Evolutionary conservation across 2,888 invertebrate species (phyloP).

Genomic region (Cephalotes varians): DNA sequence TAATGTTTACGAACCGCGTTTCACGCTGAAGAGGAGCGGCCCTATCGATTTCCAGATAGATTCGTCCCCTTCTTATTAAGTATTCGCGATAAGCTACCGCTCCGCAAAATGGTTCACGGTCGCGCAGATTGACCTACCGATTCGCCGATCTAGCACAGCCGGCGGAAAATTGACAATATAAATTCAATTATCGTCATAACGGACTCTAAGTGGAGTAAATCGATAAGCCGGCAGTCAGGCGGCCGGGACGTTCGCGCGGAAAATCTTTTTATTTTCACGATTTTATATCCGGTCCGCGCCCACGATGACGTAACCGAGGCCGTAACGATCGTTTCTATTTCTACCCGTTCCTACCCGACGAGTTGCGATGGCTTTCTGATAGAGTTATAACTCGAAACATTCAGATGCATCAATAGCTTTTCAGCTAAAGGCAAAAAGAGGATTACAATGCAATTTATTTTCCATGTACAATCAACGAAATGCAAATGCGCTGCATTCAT

Average conservation of each 20-base stretch:
- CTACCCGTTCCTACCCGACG: background rate
- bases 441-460: constrained; percentile 37
- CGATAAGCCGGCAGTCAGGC: constrained; percentile 33
- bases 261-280: constrained; percentile 37
- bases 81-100: constrained; percentile 38
- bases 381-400: constrained; percentile 33
- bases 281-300: constrained; percentile 28
- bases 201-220: constrained; percentile 45
- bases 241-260: constrained; percentile 20
- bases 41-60: constrained; percentile 20
- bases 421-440: constrained; percentile 22
- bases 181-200: constrained; percentile 54
- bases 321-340: constrained; percentile 42
- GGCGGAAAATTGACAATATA: constrained; percentile 50
- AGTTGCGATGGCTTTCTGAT: constrained; percentile 21
- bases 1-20: constrained; percentile 47
- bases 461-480: constrained; percentile 6
- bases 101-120: constrained; percentile 45
- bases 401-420: constrained; percentile 27
- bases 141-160: constrained; percentile 32
- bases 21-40: constrained; percentile 34
- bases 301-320: constrained; percentile 24
- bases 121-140: constrained; percentile 46
- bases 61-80: constrained; percentile 27
- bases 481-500: constrained; percentile 37